Conservation (phyloP, 1,140 invertebrate species). For the Maniola jurtina region DNA sequence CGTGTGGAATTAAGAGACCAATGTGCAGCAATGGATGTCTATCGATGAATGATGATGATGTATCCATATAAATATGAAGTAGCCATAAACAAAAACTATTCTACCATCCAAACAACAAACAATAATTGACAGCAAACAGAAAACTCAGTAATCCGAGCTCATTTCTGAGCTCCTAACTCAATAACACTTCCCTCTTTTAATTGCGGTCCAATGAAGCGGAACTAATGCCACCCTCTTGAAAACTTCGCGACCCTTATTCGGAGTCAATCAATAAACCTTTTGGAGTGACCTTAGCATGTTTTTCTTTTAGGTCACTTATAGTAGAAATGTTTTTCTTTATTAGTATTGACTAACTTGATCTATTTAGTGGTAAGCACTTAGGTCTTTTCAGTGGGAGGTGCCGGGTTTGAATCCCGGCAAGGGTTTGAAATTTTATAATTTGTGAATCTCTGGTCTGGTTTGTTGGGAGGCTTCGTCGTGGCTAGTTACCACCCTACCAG, state of each 20-base stretch:
- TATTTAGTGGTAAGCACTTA: too few species aligned
- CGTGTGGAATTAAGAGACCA: too few species aligned
- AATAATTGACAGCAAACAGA: slow-evolving; percentile 25
- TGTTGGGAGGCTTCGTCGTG: too few species aligned
- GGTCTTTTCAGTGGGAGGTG: too few species aligned
- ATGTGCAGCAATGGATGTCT: too few species aligned
- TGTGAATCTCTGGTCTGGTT: too few species aligned
- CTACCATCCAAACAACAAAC: not conserved
- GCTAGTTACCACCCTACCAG: too few species aligned
- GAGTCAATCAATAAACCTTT: slow-evolving; percentile 29
- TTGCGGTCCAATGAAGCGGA: slow-evolving; percentile 64
- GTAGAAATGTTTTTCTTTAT: slow-evolving; percentile 6
- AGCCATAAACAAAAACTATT: not conserved
- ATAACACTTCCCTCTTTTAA: slow-evolving; percentile 57
- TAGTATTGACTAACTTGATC: not conserved
- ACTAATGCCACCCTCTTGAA: slow-evolving; percentile 48
- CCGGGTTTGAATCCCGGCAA: too few species aligned
- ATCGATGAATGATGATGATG: too few species aligned
- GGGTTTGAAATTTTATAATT: too few species aligned
- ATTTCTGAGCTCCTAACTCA: slow-evolving; percentile 32
- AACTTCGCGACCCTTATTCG: slow-evolving; percentile 38
- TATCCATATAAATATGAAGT: too few species aligned
- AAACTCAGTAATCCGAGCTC: slow-evolving; percentile 26
- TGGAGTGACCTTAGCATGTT: slow-evolving; percentile 15
- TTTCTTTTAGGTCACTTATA: slow-evolving; percentile 7